Evolutionary conservation across 1,140 invertebrate species (phyloP).

Genomic region (Trissolcus basalis): DNA sequence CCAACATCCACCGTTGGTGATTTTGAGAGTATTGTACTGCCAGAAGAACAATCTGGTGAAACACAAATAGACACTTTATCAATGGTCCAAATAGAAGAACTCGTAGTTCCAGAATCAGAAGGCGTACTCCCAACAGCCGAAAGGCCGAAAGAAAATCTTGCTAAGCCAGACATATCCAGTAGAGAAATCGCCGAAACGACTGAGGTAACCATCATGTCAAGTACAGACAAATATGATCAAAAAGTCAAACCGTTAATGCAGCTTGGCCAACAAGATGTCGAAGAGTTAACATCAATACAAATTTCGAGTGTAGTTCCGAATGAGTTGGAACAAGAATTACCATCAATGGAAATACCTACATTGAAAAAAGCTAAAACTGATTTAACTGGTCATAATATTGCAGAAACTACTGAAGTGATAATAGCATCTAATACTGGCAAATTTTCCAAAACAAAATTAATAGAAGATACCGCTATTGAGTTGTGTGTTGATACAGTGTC

Average conservation of each 20-base stretch:
- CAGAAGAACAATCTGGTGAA: background rate
- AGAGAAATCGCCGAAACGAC: slow-evolving; percentile 49
- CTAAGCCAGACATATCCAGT: no score
- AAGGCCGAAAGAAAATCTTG: slow-evolving; percentile 57
- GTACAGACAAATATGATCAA: background rate
- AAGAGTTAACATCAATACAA: slow-evolving; percentile 20
- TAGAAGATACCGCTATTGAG: no score
- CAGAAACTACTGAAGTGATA: slow-evolving; percentile 59
- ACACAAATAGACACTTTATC: background rate
- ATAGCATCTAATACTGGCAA: slow-evolving; percentile 28
- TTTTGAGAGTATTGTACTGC: background rate
- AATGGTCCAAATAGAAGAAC: slow-evolving; percentile 57
- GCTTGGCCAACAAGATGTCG: background rate
- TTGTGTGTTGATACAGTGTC: no score
- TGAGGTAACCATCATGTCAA: background rate
- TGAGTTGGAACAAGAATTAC: slow-evolving; percentile 58
- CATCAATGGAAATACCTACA: slow-evolving; percentile 46
- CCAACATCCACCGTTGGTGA: background rate
- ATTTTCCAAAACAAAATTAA: no score
- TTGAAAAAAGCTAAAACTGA: slow-evolving; percentile 59
- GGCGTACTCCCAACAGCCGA: slow-evolving; percentile 49
- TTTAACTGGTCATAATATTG: slow-evolving; percentile 62
- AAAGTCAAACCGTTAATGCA: background rate
- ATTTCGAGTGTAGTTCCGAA: slow-evolving; percentile 59
- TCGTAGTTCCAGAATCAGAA: slow-evolving; percentile 59